These are phyloP conservation scores for Notarius quadriscutis DNA, from an alignment of 2,113 vertebrate species.

Conservation along the genomic window DNA sequence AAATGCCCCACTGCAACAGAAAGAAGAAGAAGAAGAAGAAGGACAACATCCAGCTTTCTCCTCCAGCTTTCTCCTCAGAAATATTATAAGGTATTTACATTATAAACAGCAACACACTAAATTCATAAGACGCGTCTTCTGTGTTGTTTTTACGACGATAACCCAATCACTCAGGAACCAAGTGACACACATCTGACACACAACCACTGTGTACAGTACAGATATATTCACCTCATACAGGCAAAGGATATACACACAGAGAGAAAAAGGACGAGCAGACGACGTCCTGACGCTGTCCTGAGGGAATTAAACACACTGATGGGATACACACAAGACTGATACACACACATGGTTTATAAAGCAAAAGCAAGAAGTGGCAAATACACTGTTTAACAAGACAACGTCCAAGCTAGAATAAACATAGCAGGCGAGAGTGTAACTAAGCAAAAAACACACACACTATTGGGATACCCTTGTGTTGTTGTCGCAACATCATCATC, in stretches of 20 bases:
- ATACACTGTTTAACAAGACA: neutral
- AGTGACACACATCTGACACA: neutral
- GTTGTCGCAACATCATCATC: constrained; percentile 37
- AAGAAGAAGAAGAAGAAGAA: neutral
- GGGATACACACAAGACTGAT: neutral
- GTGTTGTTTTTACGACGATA: neutral
- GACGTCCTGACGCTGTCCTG: neutral
- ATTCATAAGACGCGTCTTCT: neutral
- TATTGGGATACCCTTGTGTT: neutral
- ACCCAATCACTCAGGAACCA: neutral
- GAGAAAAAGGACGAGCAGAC: neutral
- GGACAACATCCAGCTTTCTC: neutral
- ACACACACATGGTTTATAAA: neutral
- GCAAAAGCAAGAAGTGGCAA: neutral
- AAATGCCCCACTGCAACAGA: neutral
- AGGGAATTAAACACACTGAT: neutral
- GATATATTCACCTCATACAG: neutral
- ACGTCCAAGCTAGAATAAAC: neutral
- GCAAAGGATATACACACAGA: neutral
- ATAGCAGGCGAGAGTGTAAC: neutral
- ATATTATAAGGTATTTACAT: neutral
- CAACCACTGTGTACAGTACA: neutral
- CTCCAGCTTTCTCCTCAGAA: neutral
- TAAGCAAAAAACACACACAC: constrained; percentile 9
- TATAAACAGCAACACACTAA: neutral